Evolutionary conservation across 35 echinoderm and acorn worm species (phyloP), one percentile per base, ranked within the genome.

Genomic region (Diadema setosum): DNA sequence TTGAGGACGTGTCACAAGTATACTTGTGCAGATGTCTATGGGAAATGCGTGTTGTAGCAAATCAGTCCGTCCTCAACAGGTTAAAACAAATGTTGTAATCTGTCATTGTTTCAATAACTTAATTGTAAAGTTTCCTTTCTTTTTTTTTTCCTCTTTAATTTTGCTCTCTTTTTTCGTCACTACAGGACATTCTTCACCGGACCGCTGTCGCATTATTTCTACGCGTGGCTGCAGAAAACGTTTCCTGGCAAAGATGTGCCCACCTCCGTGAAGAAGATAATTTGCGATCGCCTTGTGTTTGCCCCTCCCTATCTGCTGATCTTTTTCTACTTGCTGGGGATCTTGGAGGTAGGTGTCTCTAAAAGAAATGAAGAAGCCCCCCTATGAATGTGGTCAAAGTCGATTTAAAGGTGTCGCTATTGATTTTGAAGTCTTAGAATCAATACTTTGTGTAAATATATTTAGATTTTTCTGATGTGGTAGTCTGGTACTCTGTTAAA

Each of bases 161-260:
- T 60, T 7, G 30, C 9, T 60, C 57, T 16, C 9, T 60, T 27
- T 60, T n/a, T 60, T 8, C 36, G 4, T 23, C 20, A 39, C 33
- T 87, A 12, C 73, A 97, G 95, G 15, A 33, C 84, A 41, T 89
- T 84, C 44, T 90, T 85, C 45, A 86, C 95, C 18, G 95, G 95
- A 12, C 95, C 95, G 1, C 45, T 97, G 1, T 64, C 87, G 42
- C 95, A 97, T 57, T 86, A 93, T 49, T 97, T 97, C 87, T 97
- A 97, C 74, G 45, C 59, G 25, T 90, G 91, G 91, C 70, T 97
- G 35, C 91, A 97, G 42, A 57, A 83, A 34, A 50, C 82, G 5
- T 82, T 97, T 35, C 95, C 95, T 18, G 83, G 75, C 59, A 90
- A 83, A 58, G 83, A 76, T 31, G 20, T 83, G 15, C 81, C 55